A percentile compares a stretch with the other conserved stretches of the same genome.
phyloP scores from a whole-genome alignment of 2,888 invertebrate genomes.

The Lepeophtheirus nordmannii region DNA sequence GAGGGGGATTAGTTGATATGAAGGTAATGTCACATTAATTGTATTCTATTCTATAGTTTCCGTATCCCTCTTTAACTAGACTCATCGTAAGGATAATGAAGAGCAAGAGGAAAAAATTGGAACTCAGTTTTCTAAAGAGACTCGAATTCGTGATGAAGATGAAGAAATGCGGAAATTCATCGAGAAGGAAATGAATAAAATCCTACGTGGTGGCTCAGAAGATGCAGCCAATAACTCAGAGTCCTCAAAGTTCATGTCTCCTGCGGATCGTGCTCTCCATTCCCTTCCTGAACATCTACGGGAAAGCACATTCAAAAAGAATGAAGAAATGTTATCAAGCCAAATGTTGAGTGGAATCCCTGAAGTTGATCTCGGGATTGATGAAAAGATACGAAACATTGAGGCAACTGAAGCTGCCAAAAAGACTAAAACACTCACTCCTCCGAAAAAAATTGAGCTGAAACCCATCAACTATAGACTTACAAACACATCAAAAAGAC shows the following conservation, averaged over 20 bases:
- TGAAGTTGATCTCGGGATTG: conserved; percentile 97
- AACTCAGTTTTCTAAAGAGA: conserved; percentile 93
- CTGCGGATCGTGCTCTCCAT: conserved; percentile 74
- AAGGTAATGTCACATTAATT: conserved; percentile 25
- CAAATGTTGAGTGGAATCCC: conserved; percentile 99
- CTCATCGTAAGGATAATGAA: conserved; percentile 67
- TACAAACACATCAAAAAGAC: neutral
- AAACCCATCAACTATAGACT: neutral
- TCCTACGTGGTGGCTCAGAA: conserved; percentile 42
- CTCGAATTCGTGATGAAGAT: conserved; percentile 93
- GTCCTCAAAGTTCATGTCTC: conserved; percentile 51
- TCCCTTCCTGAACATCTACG: conserved; percentile 77
- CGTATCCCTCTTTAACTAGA: conserved; percentile 30
- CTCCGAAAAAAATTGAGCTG: neutral
- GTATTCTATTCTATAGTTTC: too few species aligned
- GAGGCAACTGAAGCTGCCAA: conserved; percentile 98
- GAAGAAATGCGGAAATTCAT: conserved; percentile 89
- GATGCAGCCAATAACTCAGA: conserved; percentile 32
- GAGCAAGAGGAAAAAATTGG: conserved; percentile 87
- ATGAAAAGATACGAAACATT: conserved; percentile 95
- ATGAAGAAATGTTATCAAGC: conserved; percentile 97
- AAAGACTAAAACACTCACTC: conserved; percentile 39
- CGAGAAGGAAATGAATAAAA: conserved; percentile 66
- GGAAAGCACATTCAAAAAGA: conserved; percentile 66
- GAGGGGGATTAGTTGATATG: conserved; percentile 73